phyloP scores from a whole-genome alignment of 2,888 invertebrate genomes.

The Mayetiola destructor region DNA sequence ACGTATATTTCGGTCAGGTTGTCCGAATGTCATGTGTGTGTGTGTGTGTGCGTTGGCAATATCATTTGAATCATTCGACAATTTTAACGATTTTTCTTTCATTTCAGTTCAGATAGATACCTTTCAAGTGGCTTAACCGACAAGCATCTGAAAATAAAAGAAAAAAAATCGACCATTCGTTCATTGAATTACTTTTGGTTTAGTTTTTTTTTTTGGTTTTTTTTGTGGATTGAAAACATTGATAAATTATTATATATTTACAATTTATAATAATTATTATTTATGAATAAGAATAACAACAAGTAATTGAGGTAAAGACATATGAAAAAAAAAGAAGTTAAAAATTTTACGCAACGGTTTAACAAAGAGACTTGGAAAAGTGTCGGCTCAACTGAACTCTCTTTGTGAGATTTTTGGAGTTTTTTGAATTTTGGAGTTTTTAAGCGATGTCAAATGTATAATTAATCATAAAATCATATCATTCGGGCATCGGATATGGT shows the following conservation, averaged over 20 bases:
- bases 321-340: too few relatives aligned
- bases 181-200: constrained; percentile 40
- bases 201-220: background rate
- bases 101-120: constrained; percentile 34
- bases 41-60: background rate
- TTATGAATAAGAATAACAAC: background rate
- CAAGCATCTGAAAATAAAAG: constrained; percentile 59
- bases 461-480: too few relatives aligned
- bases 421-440: too few relatives aligned
- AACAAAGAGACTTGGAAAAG: too few relatives aligned
- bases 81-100: background rate
- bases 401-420: too few relatives aligned
- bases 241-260: too few relatives aligned
- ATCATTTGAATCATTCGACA: background rate
- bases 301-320: background rate
- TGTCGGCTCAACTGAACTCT: too few relatives aligned
- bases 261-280: too few relatives aligned
- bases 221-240: background rate
- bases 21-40: background rate
- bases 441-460: too few relatives aligned
- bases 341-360: too few relatives aligned
- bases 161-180: constrained; percentile 45
- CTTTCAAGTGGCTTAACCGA: constrained; percentile 61
- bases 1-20: background rate
- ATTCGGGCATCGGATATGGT: too few relatives aligned